Conservation (phyloP, 2,888 invertebrate species). For the Nebria salina region DNA sequence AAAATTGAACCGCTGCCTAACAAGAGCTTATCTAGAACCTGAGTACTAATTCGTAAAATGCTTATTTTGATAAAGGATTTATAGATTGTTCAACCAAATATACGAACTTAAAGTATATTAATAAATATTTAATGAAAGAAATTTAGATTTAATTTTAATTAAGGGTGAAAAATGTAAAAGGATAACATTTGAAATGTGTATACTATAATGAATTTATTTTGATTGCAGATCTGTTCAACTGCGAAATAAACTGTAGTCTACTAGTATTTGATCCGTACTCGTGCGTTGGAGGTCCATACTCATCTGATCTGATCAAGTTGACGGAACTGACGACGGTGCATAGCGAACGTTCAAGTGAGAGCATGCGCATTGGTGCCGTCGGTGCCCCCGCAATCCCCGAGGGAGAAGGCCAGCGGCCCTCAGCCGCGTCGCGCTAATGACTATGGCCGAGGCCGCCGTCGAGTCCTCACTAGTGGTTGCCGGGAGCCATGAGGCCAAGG, state of each 20-base stretch:
- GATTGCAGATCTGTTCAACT: neutral
- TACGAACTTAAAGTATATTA: no score
- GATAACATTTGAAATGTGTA: neutral
- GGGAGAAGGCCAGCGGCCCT: constrained; percentile 66
- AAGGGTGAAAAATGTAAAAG: no score
- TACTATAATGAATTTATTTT: neutral
- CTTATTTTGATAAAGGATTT: no score
- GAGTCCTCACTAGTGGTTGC: constrained; percentile 60
- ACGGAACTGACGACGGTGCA: neutral
- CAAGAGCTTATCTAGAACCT: no score
- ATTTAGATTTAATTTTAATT: no score
- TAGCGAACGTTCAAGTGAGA: constrained; percentile 37
- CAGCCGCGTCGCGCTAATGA: constrained; percentile 71
- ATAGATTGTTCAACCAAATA: no score
- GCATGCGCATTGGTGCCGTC: constrained; percentile 52
- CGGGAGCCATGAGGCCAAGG: constrained; percentile 60
- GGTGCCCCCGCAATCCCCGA: constrained; percentile 48
- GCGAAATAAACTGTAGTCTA: neutral
- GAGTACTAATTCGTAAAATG: no score
- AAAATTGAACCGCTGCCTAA: no score
- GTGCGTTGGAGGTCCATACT: constrained; percentile 3
- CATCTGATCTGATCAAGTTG: neutral
- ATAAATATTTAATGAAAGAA: no score
- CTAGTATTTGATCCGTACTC: neutral
- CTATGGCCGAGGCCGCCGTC: constrained; percentile 76